A percentile compares a stretch with the other conserved stretches of the same genome.
phyloP scores from a whole-genome alignment of 2,797 vertebrate species.

The Crenichthys baileyi region DNA sequence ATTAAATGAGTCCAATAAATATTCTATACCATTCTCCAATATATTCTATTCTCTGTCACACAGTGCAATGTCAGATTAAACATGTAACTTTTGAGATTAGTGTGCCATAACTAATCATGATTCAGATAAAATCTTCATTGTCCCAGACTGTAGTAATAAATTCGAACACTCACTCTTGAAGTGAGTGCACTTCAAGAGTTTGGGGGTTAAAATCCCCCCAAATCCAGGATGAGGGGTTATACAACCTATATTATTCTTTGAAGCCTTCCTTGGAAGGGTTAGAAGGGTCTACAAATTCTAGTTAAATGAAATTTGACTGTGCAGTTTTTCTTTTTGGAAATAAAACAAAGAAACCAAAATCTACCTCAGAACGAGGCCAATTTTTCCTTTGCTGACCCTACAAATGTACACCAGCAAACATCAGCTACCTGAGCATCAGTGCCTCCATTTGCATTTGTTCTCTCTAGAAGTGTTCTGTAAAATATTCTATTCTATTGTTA shows the following conservation, averaged over 20 bases:
- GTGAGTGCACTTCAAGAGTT: constrained; percentile 5
- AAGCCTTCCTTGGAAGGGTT: too few species aligned
- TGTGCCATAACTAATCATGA: constrained; percentile 7
- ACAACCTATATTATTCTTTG: not conserved
- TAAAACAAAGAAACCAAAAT: not conserved
- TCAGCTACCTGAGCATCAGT: too few species aligned
- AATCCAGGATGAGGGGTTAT: constrained; percentile 28
- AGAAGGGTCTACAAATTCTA: not conserved
- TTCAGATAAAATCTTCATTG: constrained; percentile 39
- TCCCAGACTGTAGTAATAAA: constrained; percentile 27
- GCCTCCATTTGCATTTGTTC: not conserved
- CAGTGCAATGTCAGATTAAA: constrained; percentile 50
- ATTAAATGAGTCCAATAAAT: constrained; percentile 76
- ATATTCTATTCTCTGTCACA: constrained; percentile 8
- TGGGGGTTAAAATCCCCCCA: constrained; percentile 6
- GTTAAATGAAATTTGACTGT: not conserved
- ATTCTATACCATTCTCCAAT: constrained; percentile 53
- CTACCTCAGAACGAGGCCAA: not conserved
- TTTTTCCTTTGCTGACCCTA: not conserved
- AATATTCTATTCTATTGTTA: not conserved
- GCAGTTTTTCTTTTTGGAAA: not conserved
- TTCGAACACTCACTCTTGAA: constrained; percentile 15
- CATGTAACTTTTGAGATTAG: constrained; percentile 40
- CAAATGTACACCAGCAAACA: not conserved
- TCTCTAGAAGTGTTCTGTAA: not conserved